These are phyloP conservation scores for Promerops cafer DNA, from an alignment of 2,113 vertebrate species.

Conservation along the genomic window DNA sequence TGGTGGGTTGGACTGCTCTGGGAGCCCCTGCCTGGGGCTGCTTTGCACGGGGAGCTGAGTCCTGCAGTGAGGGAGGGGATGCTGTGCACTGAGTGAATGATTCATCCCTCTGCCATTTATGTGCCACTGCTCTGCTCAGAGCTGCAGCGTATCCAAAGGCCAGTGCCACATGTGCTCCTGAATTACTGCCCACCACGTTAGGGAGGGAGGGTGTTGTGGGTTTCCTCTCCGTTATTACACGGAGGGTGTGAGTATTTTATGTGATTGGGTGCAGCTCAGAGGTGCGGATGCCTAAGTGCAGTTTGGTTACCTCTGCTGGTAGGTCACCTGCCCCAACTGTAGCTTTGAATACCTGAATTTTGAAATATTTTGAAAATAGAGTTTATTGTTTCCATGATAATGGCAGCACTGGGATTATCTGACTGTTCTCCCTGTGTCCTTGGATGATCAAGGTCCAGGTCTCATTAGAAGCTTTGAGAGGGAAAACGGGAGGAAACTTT, in stretches of 20 bases:
- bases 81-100: background rate
- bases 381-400: background rate
- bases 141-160: background rate
- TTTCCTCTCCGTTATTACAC: accelerated
- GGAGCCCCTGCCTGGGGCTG: background rate
- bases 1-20: background rate
- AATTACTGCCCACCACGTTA: background rate
- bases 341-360: background rate
- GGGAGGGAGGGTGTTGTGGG: background rate
- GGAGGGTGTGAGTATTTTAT: accelerated
- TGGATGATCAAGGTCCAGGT: background rate
- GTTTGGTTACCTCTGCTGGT: background rate
- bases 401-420: background rate
- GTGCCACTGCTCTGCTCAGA: background rate
- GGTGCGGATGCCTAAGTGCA: background rate
- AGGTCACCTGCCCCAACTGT: background rate
- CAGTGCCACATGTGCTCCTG: background rate
- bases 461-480: background rate
- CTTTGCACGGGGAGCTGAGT: background rate
- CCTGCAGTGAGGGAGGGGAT: background rate
- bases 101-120: background rate
- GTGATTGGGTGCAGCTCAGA: background rate
- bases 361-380: too few relatives aligned
- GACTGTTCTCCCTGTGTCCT: background rate
- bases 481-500: background rate